phyloP scores from a whole-genome alignment of 2,888 invertebrate species.

The Brenthis hecate region DNA sequence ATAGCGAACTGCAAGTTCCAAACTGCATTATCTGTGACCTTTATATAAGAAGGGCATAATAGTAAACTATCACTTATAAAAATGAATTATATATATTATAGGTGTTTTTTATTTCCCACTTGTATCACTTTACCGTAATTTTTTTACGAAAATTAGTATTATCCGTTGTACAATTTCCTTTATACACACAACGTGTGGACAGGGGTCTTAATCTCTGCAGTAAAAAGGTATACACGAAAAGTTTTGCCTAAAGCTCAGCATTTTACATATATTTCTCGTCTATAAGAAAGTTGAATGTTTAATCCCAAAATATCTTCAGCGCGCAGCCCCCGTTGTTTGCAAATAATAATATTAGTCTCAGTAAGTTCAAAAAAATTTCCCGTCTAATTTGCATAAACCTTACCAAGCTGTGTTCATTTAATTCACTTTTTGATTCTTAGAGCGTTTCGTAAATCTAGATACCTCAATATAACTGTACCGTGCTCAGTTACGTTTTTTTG shows the following conservation, averaged over 20 bases:
- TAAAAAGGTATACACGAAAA: slow-evolving; percentile 28
- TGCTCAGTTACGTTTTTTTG: background rate
- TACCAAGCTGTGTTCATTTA: slow-evolving; percentile 62
- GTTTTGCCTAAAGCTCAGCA: slow-evolving; percentile 38
- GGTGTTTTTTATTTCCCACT: too few species aligned
- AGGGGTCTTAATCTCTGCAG: background rate
- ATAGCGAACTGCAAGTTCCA: slow-evolving; percentile 1
- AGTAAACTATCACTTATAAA: slow-evolving; percentile 1
- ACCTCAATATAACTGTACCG: slow-evolving; percentile 3
- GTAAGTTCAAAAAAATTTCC: slow-evolving; percentile 67
- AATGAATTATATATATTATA: background rate
- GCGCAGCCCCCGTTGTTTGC: slow-evolving; percentile 63
- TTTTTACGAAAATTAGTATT: background rate
- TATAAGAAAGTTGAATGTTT: slow-evolving; percentile 42
- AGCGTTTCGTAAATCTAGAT: slow-evolving; percentile 1
- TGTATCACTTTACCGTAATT: background rate
- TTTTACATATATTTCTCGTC: slow-evolving; percentile 50
- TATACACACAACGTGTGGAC: slow-evolving; percentile 1
- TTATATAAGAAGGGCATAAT: background rate
- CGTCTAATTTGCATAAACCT: slow-evolving; percentile 78
- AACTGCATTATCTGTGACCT: slow-evolving; percentile 7
- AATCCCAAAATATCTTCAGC: slow-evolving; percentile 57
- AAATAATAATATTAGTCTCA: slow-evolving; percentile 73
- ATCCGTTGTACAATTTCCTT: background rate
- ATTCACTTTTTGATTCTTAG: slow-evolving; percentile 50